Evolutionary conservation across 2,797 vertebrate species (phyloP), one percentile per base, ranked within the genome.

Genomic region (Pangasius macronema): DNA sequence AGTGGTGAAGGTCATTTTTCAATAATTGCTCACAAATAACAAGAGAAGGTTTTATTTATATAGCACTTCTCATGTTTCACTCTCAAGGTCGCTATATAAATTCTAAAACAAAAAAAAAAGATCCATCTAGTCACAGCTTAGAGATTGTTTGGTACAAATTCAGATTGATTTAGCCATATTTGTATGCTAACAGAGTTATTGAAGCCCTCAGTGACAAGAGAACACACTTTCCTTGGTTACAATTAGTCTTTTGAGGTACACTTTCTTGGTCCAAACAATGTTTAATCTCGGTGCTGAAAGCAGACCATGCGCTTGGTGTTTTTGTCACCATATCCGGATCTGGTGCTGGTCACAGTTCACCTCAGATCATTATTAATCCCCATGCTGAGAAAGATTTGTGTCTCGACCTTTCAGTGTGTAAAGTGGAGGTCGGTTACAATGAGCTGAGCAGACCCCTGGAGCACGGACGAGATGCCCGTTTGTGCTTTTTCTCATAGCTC

Each of bases 381-480:
- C 86, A 24, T 77, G 70, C 86, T 87, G 86, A 70, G 86, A 79
- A n/a, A 30, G 20, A 84, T 59, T 42, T 22, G 18, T 36, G 72
- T 61, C 82, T 83, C 46, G 53, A 57, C 83, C 82, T 84, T 57
- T 84, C 68, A 73, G 68, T 73, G 51, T 59, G 67, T 14, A 42
- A 73, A 72, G 33, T 16, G 51, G 33, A 81, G 51, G 77, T 82
- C 11, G 9, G 42, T 13, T 49, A 72, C 72, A 57, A 82, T 72
- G 18, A 76, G 80, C 53, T 49, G 39, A 49, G 27, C 53, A 51
- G 33, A 33, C 51, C 14, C 30, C 81, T 53, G 68, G 53, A 73
- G 80, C 85, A 81, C 63, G 61, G 59, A 81, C 42, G n/a, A 22
- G 42, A 46, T 57, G 42, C 11, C 55, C 16, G 5, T 83, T 83